phyloP scores from a whole-genome alignment of 2,113 vertebrate genomes.

The Hippocampus mohnikei region DNA sequence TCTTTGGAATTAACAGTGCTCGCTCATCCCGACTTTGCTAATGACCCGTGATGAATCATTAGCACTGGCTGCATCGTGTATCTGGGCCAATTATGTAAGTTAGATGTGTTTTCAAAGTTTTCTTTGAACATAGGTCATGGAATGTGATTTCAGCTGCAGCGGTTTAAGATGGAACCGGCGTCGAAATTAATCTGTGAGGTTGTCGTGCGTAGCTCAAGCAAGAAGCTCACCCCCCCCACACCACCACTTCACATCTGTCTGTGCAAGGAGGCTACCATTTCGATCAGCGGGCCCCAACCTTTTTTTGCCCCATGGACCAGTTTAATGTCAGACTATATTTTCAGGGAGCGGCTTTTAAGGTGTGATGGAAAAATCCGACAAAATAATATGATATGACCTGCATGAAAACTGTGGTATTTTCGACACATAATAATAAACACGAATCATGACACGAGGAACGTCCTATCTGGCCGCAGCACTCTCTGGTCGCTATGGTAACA shows the following conservation, averaged over 20 bases:
- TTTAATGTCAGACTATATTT: too few relatives aligned
- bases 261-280: slow-evolving; percentile 1
- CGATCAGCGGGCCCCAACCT: too few relatives aligned
- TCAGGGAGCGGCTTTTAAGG: too few relatives aligned
- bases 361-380: too few relatives aligned
- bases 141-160: slow-evolving; percentile 1
- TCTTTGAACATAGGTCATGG: background rate
- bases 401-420: too few relatives aligned
- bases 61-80: slow-evolving; percentile 6
- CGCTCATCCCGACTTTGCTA: slow-evolving; percentile 24
- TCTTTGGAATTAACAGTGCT: slow-evolving; percentile 36
- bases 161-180: background rate
- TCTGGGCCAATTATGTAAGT: slow-evolving; percentile 28
- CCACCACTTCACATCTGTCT: background rate
- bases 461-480: too few relatives aligned
- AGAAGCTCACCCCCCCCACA: background rate
- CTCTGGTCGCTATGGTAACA: too few relatives aligned
- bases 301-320: too few relatives aligned
- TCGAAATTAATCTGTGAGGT: slow-evolving; percentile 5
- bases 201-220: background rate
- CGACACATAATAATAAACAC: too few relatives aligned
- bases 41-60: slow-evolving; percentile 25
- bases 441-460: too few relatives aligned
- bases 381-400: too few relatives aligned
- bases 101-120: slow-evolving; percentile 9